phyloP scores from a whole-genome alignment of 2,888 invertebrate species.

The Chymomyza fuscimana region DNA sequence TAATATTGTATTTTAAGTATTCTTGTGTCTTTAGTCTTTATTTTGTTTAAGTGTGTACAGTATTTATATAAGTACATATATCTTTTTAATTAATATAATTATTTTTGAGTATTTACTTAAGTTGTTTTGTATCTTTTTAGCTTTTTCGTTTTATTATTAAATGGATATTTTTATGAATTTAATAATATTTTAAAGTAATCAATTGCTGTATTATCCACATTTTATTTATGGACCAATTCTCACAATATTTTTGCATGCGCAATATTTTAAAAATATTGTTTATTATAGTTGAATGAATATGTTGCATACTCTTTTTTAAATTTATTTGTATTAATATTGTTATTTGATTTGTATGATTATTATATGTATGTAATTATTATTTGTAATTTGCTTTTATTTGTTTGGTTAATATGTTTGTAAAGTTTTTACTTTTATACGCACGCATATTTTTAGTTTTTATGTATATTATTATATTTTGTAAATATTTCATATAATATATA shows the following conservation, averaged over 20 bases:
- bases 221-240: slow-evolving; percentile 41
- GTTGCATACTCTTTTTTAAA: too few species aligned
- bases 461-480: slow-evolving; percentile 25
- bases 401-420: slow-evolving; percentile 33
- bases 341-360: slow-evolving; percentile 14
- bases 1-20: slow-evolving; percentile 15
- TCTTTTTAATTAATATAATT: slow-evolving; percentile 20
- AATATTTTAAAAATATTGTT: slow-evolving; percentile 34
- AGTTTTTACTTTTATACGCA: neutral
- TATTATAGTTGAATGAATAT: slow-evolving; percentile 9
- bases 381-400: slow-evolving; percentile 35
- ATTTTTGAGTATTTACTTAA: slow-evolving; percentile 8
- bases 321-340: slow-evolving; percentile 38
- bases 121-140: slow-evolving; percentile 10
- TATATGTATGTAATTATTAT: slow-evolving; percentile 40
- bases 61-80: slow-evolving; percentile 11
- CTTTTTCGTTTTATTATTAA: slow-evolving; percentile 22
- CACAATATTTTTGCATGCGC: slow-evolving; percentile 26
- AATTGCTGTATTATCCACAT: slow-evolving; percentile 68
- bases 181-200: slow-evolving; percentile 65
- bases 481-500: slow-evolving; percentile 48
- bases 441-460: slow-evolving; percentile 10
- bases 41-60: slow-evolving; percentile 11
- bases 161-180: slow-evolving; percentile 22
- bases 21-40: slow-evolving; percentile 10